A percentile compares a stretch with the other conserved stretches of the same genome.
Evolutionary conservation across 1,140 invertebrate genomes (phyloP).

Genomic region (Drosophila albomicans): DNA sequence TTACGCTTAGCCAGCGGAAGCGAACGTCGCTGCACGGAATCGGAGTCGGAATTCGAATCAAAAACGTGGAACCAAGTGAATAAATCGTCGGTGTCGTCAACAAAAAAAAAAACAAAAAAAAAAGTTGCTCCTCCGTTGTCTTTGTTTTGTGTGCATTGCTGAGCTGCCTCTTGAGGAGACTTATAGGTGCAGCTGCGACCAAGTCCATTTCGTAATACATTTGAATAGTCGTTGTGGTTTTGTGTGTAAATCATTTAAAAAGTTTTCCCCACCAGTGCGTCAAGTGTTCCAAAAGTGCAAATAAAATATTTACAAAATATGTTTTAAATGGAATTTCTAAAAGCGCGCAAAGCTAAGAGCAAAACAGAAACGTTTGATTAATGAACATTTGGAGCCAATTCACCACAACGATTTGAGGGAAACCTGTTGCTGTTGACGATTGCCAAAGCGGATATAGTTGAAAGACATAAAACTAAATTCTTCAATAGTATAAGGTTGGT

Average conservation of each 20-base stretch:
- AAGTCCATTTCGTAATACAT: slow-evolving; percentile 23
- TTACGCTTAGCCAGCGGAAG: slow-evolving; percentile 82
- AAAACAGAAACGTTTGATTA: slow-evolving; percentile 13
- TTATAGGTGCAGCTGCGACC: slow-evolving; percentile 18
- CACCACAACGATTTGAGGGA: slow-evolving; percentile 2
- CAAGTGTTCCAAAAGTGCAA: neutral
- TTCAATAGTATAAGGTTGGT: slow-evolving; percentile 29
- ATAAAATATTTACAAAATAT: neutral
- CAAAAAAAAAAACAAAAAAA: neutral
- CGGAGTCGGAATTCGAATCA: slow-evolving; percentile 6
- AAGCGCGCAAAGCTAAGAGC: neutral
- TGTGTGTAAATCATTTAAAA: slow-evolving; percentile 14
- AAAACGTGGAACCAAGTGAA: slow-evolving; percentile 13
- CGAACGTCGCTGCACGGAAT: slow-evolving; percentile 60
- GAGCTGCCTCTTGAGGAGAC: slow-evolving; percentile 12
- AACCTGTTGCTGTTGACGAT: slow-evolving; percentile 25
- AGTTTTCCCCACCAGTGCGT: slow-evolving; percentile 5
- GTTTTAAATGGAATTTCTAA: neutral
- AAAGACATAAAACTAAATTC: slow-evolving; percentile 10
- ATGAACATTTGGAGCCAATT: slow-evolving; percentile 29
- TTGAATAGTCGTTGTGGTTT: neutral
- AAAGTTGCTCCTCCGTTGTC: slow-evolving; percentile 18
- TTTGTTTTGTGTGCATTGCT: slow-evolving; percentile 1
- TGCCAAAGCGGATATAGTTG: slow-evolving; percentile 23
- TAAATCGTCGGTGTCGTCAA: slow-evolving; percentile 26